Evolutionary conservation across 2,113 vertebrate genomes (phyloP), one percentile per base, ranked within the genome.

Genomic region (Lethenteron reissneri): DNA sequence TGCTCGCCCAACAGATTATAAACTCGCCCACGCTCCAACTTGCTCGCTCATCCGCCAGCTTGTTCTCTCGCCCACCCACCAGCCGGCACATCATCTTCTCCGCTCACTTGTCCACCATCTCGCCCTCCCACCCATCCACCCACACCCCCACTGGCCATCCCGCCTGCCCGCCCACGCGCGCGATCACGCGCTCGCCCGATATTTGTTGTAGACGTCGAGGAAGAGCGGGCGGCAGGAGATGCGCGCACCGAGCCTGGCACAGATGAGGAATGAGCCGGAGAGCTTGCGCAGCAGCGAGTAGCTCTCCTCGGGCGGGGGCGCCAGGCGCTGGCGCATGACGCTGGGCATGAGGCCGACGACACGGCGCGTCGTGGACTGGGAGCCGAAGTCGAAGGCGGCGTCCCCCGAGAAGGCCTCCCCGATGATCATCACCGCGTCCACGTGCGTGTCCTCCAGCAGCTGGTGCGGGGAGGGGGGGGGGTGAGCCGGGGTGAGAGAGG

Each of bases 211-310:
- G 72, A 84, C 74, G 3, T 82, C 77, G 64, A 84, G 78, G 75
- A 94, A 92, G 79, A 90, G 85, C 74, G 86, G 83, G 56, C 59
- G 78, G 81, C 89, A 94, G 9, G 79, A 2, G 11, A 94, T 82
- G 62, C 62, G 12, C 1, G 88, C 88, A 0, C 78, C 78, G 6
- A 94, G 85, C 11, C 82, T 88, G 78, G 88, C 80, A 72, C 89
- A 94, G 79, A 88, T 87, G 76, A 94, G 86, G 81, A 94, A 92
- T 72, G 86, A 85, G 74, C 89, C 89, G 0, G 88, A 87, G 83
- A 94, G 84, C 77, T 94, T 91, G 71, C 88, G 85, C 75, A 91
- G 89, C 57, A 92, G 82, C 6, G 88, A 86, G 70, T 92, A 92
- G n/a, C 82, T 80, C 79, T 92, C 88, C 72, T 90, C 87, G 0